Evolutionary conservation across 2,797 vertebrate genomes (phyloP), one percentile per base, ranked within the genome.

Genomic region (Pristis pectinata): DNA sequence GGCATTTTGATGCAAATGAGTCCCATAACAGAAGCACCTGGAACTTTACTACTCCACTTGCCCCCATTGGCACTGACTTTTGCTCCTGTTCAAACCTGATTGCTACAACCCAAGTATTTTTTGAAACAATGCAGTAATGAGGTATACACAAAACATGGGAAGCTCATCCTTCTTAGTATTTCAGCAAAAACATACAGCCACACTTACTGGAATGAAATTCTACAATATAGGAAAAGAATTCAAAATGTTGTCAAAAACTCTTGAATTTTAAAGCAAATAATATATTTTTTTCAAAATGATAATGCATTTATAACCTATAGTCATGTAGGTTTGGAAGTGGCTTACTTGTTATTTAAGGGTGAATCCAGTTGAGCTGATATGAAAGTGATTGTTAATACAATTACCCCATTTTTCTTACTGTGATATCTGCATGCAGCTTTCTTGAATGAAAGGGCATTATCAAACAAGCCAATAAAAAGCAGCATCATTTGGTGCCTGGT

Each of bases 381-480:
- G 49, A 93, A 74, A 91, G 56, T 91, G n/a, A 92, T 67, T n/a
- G 61, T 15, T 24, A 70, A 13, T n/a, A 94, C 44, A 94, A 94
- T 94, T 76, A 53, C 74, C 92, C 92, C 41, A 76, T 56, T 76
- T 87, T 94, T 30, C 49, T 53, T 76, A 53, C 70, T 56, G 49
- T 27, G 15, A 74, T 74, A 93, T 93, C 41, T 49, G 44, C 30
- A 34, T 74, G 70, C 70, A 53, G 67, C 41, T 49, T 44, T 76
- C 11, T 94, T 94, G 92, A 94, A 94, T 76, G 67, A 74, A 94
- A 76, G 27, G 70, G 34, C 70, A 53, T 91, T 67, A 91, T 53
- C 15, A 74, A 76, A 53, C 56, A n/a, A 94, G 67, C 92, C 92
- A 94, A 76, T 94, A 56, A 94, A 74, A 94, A 74, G 44, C 70